Evolutionary conservation across 2,888 invertebrate species (phyloP), one percentile per base, ranked within the genome.

Genomic region (Pristionchus japonicus): DNA sequence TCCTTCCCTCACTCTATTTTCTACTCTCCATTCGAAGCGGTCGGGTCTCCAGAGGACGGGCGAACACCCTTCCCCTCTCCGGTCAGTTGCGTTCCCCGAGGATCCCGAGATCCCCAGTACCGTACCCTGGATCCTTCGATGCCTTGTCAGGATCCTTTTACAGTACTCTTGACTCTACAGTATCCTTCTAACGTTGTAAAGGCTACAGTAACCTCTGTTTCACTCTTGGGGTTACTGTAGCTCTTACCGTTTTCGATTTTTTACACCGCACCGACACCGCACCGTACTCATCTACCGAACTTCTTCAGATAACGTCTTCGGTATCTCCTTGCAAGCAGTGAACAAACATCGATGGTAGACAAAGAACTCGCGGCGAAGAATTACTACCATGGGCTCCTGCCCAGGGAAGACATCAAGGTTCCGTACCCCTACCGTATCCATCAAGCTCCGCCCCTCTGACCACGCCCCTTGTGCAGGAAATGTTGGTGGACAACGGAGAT

Each of bases 371-470:
- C 85, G 9, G 47, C 37, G 20, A 43, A 40, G 61, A 64, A 86
- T 34, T 86, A 57, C 86, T 87, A 87, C 80, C 87, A 87, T 80
- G 87, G 87, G 9, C 80, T 87, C 3, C 43, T 87, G 17, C 87
- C 87, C 11, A 31, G 87, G 17, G 87, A 87, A 37, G 87, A 87
- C 40, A 87, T 87, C 37, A 87, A 87, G 61, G 87, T 77, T 47
- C 77, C 43, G 43, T 77, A 43, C 7, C 47, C 43, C 34, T 23
- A 1, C 82, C 23, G 20, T 37, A 13, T 23, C 7, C n/a, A n/a
- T n/a, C n/a, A 4, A 37, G 31, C 52, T 83, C 82, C 52, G 52
- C 52, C 52, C n/a, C n/a, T n/a, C n/a, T n/a, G n/a, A n/a, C n/a
- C n/a, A n/a, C n/a, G n/a, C 82, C 47, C 31, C 23, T 86, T 47